These are phyloP conservation scores for Hemistola chrysoprasaria DNA, from an alignment of 2,888 invertebrate species.

Conservation along the genomic window DNA sequence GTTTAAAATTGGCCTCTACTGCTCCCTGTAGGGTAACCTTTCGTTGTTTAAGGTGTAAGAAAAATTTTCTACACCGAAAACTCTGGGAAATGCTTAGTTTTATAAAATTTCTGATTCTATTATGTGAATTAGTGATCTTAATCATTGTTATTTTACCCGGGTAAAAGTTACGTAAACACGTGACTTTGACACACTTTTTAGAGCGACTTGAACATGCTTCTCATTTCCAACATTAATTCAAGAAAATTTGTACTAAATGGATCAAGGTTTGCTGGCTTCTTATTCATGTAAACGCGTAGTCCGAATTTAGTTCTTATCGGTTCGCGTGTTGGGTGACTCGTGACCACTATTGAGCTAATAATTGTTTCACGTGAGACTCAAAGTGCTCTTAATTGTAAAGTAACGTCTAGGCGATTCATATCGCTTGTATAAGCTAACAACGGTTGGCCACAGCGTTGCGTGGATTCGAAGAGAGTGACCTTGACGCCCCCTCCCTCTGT, in stretches of 20 bases:
- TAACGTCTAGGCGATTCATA: constrained; percentile 58
- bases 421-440: constrained; percentile 49
- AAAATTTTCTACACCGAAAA: too few relatives aligned
- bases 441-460: constrained; percentile 62
- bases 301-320: constrained; percentile 64
- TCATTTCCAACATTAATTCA: constrained; percentile 30
- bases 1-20: constrained; percentile 23
- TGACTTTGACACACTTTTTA: constrained; percentile 46
- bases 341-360: constrained; percentile 52
- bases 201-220: constrained; percentile 30
- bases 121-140: too few relatives aligned
- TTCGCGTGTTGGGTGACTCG: constrained; percentile 58
- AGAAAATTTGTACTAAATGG: constrained; percentile 46
- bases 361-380: constrained; percentile 59
- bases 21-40: constrained; percentile 17
- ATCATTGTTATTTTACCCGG: too few relatives aligned
- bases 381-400: constrained; percentile 57
- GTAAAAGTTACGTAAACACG: constrained; percentile 21
- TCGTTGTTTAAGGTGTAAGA: constrained; percentile 1
- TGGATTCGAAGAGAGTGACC: constrained; percentile 74
- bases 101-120: too few relatives aligned
- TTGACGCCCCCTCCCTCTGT: constrained; percentile 58
- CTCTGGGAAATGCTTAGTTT: too few relatives aligned
- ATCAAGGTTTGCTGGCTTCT: constrained; percentile 60
- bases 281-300: constrained; percentile 66